Percentiles rank a stretch among this genome's conserved stretches.
Conservation (phyloP, 2,888 invertebrate species). For the Cantharis lateralis region DNA sequence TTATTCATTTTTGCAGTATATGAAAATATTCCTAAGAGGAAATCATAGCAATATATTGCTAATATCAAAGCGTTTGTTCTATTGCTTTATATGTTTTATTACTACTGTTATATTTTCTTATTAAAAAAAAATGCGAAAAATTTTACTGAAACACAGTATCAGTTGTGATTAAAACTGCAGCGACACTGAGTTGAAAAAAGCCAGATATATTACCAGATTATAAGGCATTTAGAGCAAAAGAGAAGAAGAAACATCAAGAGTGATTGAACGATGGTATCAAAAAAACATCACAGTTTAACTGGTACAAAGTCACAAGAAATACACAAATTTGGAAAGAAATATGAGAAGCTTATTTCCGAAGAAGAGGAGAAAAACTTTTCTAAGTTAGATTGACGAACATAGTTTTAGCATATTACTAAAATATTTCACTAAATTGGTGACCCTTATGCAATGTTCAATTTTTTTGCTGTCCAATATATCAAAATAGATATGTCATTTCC, state of each 20-base stretch:
- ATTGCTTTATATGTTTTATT: too few relatives aligned
- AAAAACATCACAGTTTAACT: not conserved
- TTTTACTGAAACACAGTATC: not conserved
- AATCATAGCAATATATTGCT: too few relatives aligned
- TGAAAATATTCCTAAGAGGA: too few relatives aligned
- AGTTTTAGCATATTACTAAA: not conserved
- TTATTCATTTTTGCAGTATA: too few relatives aligned
- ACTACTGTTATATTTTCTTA: too few relatives aligned
- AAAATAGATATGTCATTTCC: not conserved
- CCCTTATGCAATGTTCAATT: not conserved
- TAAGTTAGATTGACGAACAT: not conserved
- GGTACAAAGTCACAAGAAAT: not conserved
- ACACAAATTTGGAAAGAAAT: not conserved
- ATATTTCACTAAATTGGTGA: not conserved
- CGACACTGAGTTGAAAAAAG: not conserved
- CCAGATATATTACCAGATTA: not conserved
- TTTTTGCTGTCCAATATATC: not conserved
- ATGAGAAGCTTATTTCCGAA: not conserved
- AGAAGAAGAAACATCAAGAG: not conserved
- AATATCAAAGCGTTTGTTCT: too few relatives aligned
- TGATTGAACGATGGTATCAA: not conserved
- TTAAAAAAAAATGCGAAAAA: too few relatives aligned
- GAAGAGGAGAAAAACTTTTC: not conserved
- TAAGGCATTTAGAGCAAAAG: not conserved
- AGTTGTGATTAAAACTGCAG: not conserved